Base-by-base conservation (phyloP, 35 echinoderm and acorn worm genomes). In the Nesometra sesokonis region DNA sequence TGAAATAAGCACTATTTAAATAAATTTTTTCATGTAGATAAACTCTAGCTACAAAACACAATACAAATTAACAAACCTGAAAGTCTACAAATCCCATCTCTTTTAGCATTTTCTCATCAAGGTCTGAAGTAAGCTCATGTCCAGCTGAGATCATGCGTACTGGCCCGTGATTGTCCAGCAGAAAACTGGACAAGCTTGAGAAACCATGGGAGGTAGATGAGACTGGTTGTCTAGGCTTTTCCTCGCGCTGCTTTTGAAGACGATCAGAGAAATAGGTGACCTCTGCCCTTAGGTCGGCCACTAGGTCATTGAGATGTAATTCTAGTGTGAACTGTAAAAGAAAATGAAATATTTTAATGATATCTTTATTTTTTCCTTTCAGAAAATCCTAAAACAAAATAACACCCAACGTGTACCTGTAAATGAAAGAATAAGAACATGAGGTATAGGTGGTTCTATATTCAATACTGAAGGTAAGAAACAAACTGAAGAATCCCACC, bases 71-170 rank as follows among this genome's bases (percentile, higher is more conserved):
- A 77, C 52, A 76, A 37, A 93, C 92, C 92, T 89, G 89, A 11
- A 89, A 32, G 78, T 93, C 92, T 87, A 37, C 87, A 82, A 93
- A 93, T 76, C 84, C 87, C 88, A 91, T 91, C 33, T 94, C 93
- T 85, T 90, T 90, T 21, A 94, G 83, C 78, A 82, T 87, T 79
- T 90, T 94, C 83, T 94, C 93, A 88, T 94, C 93, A 32, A 94
- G 86, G 78, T 94, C 93, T 32, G 93, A 83, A 31, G 89, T 94
- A 37, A 94, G 83, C 52, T 94, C 93, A 82, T 94, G 93, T n/a
- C 93, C 93, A 38, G 82, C 89, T 19, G 93, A 94, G 35, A 94
- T 91, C 93, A 94, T 94, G 34, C 93, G 84, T 4, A 94, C 89
- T 11, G 93, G 93, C 31, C 89, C 87, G 29, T 83, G 89, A 30